Evolutionary conservation across 2,113 vertebrate species (phyloP).

Genomic region (Recurvirostra avosetta): DNA sequence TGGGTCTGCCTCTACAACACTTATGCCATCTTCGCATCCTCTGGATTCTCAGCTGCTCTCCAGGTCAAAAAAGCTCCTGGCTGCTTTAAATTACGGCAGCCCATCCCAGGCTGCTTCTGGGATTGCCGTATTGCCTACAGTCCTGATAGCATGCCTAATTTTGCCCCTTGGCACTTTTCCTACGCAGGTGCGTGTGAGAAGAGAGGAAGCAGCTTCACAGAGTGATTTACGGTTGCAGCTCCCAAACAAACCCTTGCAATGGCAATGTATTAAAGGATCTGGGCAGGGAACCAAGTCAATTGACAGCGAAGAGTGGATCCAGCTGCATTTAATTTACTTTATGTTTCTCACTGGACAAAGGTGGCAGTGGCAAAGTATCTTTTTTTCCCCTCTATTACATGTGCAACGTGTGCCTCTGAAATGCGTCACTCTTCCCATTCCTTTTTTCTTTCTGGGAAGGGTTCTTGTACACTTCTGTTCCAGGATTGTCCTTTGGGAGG

Average conservation of each 20-base stretch:
- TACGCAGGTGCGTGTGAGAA: not conserved
- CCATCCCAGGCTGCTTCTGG: not conserved
- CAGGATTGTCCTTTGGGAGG: not conserved
- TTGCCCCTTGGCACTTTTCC: not conserved
- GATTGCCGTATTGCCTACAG: not conserved
- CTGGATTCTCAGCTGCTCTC: conserved; percentile 19
- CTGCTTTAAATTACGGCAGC: not conserved
- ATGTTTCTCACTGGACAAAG: not conserved
- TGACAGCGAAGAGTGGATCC: not conserved
- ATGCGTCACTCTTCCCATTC: not conserved
- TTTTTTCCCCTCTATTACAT: not conserved
- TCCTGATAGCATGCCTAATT: not conserved
- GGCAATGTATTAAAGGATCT: not conserved
- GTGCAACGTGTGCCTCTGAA: not conserved
- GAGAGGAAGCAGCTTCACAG: not conserved
- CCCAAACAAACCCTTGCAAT: not conserved
- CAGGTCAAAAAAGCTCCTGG: not conserved
- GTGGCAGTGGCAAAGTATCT: not conserved
- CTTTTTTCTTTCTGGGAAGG: not conserved
- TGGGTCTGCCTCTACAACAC: not conserved
- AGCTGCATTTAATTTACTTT: not conserved
- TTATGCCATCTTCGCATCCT: not conserved
- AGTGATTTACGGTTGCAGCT: not conserved
- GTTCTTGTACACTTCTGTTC: not conserved
- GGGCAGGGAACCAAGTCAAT: conserved; percentile 17